phyloP scores from a whole-genome alignment of 1,140 invertebrate species.

The Drosophila trapezifrons region DNA sequence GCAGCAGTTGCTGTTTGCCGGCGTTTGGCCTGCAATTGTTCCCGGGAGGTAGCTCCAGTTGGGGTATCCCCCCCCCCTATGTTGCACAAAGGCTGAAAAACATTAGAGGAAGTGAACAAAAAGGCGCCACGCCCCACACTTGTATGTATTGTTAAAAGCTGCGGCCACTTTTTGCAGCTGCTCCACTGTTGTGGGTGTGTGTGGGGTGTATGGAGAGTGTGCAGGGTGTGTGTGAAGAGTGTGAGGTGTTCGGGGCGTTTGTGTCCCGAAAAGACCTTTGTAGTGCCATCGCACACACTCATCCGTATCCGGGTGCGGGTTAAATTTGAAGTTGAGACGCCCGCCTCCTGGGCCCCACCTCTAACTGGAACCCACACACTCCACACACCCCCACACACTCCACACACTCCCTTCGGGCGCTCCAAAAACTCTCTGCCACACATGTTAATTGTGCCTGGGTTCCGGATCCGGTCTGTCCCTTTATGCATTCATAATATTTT shows the following conservation, averaged over 20 bases:
- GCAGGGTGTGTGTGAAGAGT: too few relatives aligned
- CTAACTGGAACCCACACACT: conserved; percentile 4
- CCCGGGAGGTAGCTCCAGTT: conserved; percentile 7
- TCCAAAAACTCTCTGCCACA: background rate
- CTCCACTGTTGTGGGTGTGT: conserved; percentile 2
- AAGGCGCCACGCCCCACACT: conserved; percentile 21
- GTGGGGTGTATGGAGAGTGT: conserved; percentile 1
- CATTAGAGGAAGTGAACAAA: conserved; percentile 22
- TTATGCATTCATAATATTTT: conserved; percentile 77
- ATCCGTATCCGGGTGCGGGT: conserved; percentile 2
- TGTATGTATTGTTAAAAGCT: conserved; percentile 49
- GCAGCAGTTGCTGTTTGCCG: conserved; percentile 28
- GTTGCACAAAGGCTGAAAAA: conserved; percentile 11
- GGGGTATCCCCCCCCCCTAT: background rate
- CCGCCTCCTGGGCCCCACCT: background rate
- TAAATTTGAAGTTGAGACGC: conserved; percentile 34
- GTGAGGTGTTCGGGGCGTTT: too few relatives aligned
- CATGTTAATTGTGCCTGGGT: conserved; percentile 71
- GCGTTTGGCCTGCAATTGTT: conserved; percentile 26
- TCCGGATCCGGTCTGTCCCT: conserved; percentile 33
- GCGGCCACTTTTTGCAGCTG: conserved; percentile 42
- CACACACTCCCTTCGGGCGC: background rate
- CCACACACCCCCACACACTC: conserved; percentile 2
- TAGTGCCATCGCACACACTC: conserved; percentile 10
- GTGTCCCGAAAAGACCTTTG: conserved; percentile 40